Evolutionary conservation across 2,113 vertebrate genomes (phyloP), one percentile per base, ranked within the genome.

Genomic region (Perca flavescens): DNA sequence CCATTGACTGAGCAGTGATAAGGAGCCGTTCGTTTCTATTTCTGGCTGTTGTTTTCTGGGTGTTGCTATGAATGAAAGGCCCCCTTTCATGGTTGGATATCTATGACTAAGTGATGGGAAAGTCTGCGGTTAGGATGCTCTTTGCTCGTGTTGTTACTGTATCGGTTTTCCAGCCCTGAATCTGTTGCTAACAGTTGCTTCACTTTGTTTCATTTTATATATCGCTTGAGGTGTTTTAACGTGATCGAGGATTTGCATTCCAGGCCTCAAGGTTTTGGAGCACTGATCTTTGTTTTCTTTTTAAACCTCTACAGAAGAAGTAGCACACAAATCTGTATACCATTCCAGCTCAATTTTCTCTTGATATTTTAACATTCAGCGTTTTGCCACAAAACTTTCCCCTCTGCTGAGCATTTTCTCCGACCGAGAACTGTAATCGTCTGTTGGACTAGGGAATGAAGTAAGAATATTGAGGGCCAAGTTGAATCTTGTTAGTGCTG

Each of bases 11-110:
- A 89, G 53, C 71, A 43, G 78, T 21, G 82, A 91, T 83, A 81
- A 89, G 71, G 50, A 86, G 80, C 63, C 34, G 71, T 68, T 67
- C 0, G 58, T 46, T 73, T 81, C 84, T 83, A 77, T 88, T 89
- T 81, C 66, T 82, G 77, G 40, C 77, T 25, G 54, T 67, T 77
- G 75, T 82, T 83, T 84, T 86, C 63, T 58, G 60, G 40, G 58
- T 82, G 49, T 79, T 73, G 63, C 60, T 31, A 49, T 93, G 85
- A 88, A 91, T 93, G 87, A 88, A 91, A 87, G 81, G 75, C 43
- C 14, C 25, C 40, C 77, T 84, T 90, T 93, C 86, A 87, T 64
- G 77, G 63, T 58, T 63, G 22, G 53, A 69, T 64, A 54, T 63
- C 61, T 62, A 43, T 43, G 78, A 82, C 58, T 21, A 69, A 65